Evolutionary conservation across 2,797 vertebrate species (phyloP), one percentile per base, ranked within the genome.

Genomic region (Nannoperca obscura): DNA sequence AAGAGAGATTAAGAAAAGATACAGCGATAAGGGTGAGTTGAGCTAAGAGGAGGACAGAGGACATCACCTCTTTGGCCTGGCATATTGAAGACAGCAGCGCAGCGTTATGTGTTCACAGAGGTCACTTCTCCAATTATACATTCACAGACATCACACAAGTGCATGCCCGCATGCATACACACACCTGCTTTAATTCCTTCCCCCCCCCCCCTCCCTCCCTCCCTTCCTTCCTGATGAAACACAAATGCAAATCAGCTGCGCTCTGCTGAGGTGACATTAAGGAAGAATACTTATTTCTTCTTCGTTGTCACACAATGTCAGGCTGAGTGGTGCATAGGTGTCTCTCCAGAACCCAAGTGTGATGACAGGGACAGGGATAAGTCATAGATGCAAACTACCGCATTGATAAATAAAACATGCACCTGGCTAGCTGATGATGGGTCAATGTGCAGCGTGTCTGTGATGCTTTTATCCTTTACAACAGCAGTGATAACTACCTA

Each of bases 231-330:
- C 42, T 55, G 60, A 78, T 84, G 68, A 79, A 71, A 84, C 24
- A 13, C 65, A 42, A 86, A 80, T 88, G 86, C 73, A 88, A 86
- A 89, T 91, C 30, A 71, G 79, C 64, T 20, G 24, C 4, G 54
- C 78, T 89, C 74, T 53, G 62, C 77, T 76, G 77, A 89, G 86
- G 74, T 91, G 83, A 89, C 79, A 90, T 87, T 86, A 84, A 65
- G 63, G 79, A 52, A 69, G 54, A 85, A 70, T 49, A 59, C 40
- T 72, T 22, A 20, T 73, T 69, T 68, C 57, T 44, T 75, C 59
- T 60, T 40, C 0, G 8, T 34, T 71, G 71, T 74, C 30, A 71
- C 78, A 71, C 34, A 64, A 46, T 50, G 64, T 77, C 59, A 12
- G 38, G 24, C 65, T 34, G 66, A 65, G n/a, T 42, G 46, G 44